Percentiles rank a stretch among this genome's conserved stretches.
These are phyloP conservation scores for Mesocentrotus franciscanus DNA, from an alignment of 53 echinoderm and acorn worm genomes.

Conservation along the genomic window DNA sequence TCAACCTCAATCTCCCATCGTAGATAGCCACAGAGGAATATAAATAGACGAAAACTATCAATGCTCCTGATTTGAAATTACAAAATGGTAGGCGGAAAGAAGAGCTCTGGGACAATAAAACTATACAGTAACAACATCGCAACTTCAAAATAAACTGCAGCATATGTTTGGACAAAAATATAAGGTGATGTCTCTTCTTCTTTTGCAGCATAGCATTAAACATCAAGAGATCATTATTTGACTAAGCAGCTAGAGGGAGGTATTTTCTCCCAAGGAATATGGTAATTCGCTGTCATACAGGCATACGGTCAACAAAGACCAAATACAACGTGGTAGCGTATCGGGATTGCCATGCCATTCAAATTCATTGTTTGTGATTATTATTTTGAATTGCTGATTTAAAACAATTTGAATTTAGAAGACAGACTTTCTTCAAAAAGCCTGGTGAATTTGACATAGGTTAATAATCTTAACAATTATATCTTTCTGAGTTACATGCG, in stretches of 20 bases:
- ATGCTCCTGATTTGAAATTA: neutral
- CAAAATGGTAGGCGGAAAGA: neutral
- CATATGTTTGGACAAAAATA: neutral
- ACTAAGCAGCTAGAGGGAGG: neutral
- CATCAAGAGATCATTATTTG: neutral
- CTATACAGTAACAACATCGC: neutral
- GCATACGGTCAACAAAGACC: neutral
- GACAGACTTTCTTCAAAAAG: neutral
- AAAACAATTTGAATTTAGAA: neutral
- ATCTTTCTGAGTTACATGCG: too few species aligned
- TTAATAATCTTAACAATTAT: too few species aligned
- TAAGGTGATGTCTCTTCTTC: neutral
- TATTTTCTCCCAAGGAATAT: neutral
- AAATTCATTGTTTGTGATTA: neutral
- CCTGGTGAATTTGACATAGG: too few species aligned
- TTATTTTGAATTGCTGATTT: too few species aligned
- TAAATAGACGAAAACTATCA: neutral
- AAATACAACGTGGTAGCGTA: neutral
- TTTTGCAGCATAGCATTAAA: conserved; percentile 1
- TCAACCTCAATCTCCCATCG: neutral
- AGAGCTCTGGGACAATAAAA: neutral
- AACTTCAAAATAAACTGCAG: conserved; percentile 18
- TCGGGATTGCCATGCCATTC: neutral
- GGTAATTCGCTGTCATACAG: neutral
- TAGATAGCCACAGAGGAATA: neutral